These are phyloP conservation scores for Stenopsyche tienmushanensis DNA, from an alignment of 1,140 invertebrate genomes.

Conservation along the genomic window DNA sequence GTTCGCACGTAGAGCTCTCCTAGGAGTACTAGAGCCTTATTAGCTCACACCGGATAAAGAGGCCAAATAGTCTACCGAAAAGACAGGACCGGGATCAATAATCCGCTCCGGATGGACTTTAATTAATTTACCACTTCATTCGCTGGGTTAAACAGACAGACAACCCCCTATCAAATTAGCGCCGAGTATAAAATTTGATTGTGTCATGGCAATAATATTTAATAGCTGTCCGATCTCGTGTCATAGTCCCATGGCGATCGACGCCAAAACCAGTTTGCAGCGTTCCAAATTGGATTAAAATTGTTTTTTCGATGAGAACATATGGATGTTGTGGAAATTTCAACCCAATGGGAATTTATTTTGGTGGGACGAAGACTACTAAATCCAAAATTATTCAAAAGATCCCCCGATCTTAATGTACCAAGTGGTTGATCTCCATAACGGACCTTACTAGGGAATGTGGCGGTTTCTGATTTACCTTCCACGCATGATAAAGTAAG, in stretches of 20 bases:
- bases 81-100: conserved; percentile 31
- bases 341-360: too few species aligned
- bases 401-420: too few species aligned
- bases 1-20: conserved; percentile 8
- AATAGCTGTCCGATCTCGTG: not conserved
- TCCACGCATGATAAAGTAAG: not conserved
- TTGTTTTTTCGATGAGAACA: too few species aligned
- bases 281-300: too few species aligned
- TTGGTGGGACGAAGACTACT: too few species aligned
- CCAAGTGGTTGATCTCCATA: too few species aligned
- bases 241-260: too few species aligned
- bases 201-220: not conserved
- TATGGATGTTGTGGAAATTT: not conserved
- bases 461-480: not conserved
- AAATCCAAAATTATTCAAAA: too few species aligned
- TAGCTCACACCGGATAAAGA: conserved; percentile 17
- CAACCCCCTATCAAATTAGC: not conserved
- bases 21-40: conserved; percentile 23
- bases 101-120: conserved; percentile 1
- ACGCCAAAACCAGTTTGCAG: too few species aligned
- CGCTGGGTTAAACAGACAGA: not conserved
- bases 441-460: too few species aligned
- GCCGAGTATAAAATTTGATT: conserved; percentile 2
- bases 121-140: not conserved
- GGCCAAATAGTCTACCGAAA: conserved; percentile 13